phyloP scores from a whole-genome alignment of 2,888 invertebrate genomes.

The Trypoxylon attenuatum region DNA sequence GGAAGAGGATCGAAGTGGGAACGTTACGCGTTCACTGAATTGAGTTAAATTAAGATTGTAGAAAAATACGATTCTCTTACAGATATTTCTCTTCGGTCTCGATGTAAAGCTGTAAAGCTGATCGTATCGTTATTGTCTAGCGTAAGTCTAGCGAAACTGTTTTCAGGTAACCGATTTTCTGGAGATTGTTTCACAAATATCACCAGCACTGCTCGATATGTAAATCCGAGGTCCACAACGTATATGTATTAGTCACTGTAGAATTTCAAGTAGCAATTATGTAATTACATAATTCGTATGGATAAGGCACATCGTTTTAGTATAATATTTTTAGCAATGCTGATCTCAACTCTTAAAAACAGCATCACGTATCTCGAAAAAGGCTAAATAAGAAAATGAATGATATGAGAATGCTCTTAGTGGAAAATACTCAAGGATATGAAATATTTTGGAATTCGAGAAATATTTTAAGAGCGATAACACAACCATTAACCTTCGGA shows the following conservation, averaged over 20 bases:
- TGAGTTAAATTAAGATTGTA: too few species aligned
- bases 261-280: too few species aligned
- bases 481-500: slow-evolving; percentile 23
- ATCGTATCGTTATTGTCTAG: slow-evolving; percentile 42
- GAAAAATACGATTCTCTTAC: too few species aligned
- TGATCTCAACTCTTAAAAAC: slow-evolving; percentile 17
- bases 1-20: too few species aligned
- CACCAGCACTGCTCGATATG: slow-evolving; percentile 22
- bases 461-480: slow-evolving; percentile 24
- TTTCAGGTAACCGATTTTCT: slow-evolving; percentile 50
- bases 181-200: slow-evolving; percentile 32
- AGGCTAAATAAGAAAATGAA: slow-evolving; percentile 3
- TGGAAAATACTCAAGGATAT: not conserved
- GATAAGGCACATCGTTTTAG: slow-evolving; percentile 43
- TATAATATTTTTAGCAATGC: too few species aligned
- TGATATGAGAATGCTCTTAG: slow-evolving; percentile 19
- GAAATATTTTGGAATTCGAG: not conserved
- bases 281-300: too few species aligned
- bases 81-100: not conserved
- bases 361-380: slow-evolving; percentile 2
- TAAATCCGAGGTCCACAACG: too few species aligned
- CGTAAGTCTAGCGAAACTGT: slow-evolving; percentile 46
- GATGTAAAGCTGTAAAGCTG: slow-evolving; percentile 15
- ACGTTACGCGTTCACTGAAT: too few species aligned
- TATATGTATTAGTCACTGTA: too few species aligned